Evolutionary conservation across 2,888 invertebrate genomes (phyloP).

Genomic region (Eristalinus aeneus): DNA sequence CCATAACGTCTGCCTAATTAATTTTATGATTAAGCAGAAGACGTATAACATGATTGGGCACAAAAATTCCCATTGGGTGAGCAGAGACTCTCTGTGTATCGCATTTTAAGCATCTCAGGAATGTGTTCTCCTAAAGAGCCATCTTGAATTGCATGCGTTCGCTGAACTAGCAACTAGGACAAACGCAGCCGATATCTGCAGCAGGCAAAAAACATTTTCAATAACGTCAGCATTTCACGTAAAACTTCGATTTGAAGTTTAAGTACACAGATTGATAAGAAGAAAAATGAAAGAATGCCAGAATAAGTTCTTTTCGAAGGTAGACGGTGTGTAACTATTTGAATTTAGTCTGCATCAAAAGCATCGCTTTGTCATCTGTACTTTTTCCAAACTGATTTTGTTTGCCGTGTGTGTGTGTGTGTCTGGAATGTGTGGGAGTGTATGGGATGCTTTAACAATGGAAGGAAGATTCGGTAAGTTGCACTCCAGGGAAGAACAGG

Average conservation of each 20-base stretch:
- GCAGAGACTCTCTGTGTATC: too few relatives aligned
- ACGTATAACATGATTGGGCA: too few relatives aligned
- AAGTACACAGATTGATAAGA: conserved; percentile 44
- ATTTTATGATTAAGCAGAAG: too few relatives aligned
- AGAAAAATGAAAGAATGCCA: conserved; percentile 10
- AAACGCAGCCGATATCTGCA: neutral
- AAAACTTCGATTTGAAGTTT: conserved; percentile 57
- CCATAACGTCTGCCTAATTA: too few relatives aligned
- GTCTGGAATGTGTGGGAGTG: neutral
- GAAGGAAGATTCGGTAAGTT: conserved; percentile 39
- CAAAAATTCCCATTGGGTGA: neutral
- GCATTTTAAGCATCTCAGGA: too few relatives aligned
- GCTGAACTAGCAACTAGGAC: neutral
- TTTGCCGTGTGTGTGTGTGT: conserved; percentile 30
- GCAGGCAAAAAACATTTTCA: conserved; percentile 34
- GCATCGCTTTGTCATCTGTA: neutral
- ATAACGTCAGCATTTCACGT: conserved; percentile 54
- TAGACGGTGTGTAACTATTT: neutral
- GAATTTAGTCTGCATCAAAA: neutral
- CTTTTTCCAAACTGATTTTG: conserved; percentile 57
- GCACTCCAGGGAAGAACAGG: conserved; percentile 42
- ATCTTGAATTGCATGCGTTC: neutral
- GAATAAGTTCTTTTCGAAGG: conserved; percentile 37
- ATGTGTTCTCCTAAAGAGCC: neutral
- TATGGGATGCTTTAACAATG: conserved; percentile 1